These are phyloP conservation scores for Mormyrus proboscirostris DNA, from an alignment of 2,797 vertebrate genomes.

Conservation along the genomic window DNA sequence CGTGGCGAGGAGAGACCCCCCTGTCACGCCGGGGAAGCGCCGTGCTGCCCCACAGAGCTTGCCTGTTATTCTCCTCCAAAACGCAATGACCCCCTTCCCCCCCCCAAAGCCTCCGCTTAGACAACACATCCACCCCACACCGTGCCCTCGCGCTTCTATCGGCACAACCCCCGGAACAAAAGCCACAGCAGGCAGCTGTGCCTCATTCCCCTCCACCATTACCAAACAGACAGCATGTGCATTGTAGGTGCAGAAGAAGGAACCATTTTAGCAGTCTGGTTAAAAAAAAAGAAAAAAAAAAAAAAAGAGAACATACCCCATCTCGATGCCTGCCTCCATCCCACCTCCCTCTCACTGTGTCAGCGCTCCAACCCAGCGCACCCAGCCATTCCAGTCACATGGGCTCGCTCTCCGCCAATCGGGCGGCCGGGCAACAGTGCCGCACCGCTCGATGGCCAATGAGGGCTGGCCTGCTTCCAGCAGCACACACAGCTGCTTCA, in stretches of 20 bases:
- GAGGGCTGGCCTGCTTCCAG: constrained; percentile 54
- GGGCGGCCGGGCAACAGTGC: constrained; percentile 38
- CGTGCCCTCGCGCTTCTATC: constrained; percentile 35
- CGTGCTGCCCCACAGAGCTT: not conserved
- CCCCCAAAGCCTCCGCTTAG: constrained; percentile 13
- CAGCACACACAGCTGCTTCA: constrained; percentile 51
- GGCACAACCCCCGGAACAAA: constrained; percentile 45
- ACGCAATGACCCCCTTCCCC: constrained; percentile 24
- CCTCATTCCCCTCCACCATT: constrained; percentile 31
- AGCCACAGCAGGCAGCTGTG: constrained; percentile 40
- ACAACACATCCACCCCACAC: constrained; percentile 40
- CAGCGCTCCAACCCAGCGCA: constrained; percentile 56
- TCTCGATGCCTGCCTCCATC: constrained; percentile 69
- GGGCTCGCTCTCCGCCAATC: constrained; percentile 48
- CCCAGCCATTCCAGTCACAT: constrained; percentile 63
- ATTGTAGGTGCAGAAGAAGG: not conserved
- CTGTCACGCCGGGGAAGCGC: not conserved
- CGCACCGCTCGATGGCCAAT: constrained; percentile 44
- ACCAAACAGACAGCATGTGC: constrained; percentile 16
- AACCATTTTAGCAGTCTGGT: not conserved
- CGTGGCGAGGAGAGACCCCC: not conserved
- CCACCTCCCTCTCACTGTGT: constrained; percentile 56
- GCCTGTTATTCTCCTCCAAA: not conserved
- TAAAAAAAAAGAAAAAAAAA: not conserved
- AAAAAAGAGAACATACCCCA: constrained; percentile 62